A percentile compares a stretch with the other conserved stretches of the same genome.
These are phyloP conservation scores for Apocrypta bakeri DNA, from an alignment of 1,140 invertebrate genomes.

Conservation along the genomic window DNA sequence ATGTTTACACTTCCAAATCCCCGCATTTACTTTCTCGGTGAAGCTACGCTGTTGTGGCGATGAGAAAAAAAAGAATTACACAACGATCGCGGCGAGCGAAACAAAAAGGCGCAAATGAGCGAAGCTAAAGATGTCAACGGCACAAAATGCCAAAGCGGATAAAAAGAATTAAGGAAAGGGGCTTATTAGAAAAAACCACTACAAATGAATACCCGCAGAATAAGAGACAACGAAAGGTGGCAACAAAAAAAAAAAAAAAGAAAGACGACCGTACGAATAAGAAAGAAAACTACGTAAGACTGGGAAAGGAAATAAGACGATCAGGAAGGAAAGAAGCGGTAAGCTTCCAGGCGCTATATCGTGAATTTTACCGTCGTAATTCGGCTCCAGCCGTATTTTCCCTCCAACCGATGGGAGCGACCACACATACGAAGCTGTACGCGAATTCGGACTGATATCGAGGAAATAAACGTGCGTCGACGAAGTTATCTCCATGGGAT, in stretches of 20 bases:
- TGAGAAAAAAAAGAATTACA: neutral
- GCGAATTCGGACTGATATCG: too few relatives aligned
- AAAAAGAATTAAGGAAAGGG: neutral
- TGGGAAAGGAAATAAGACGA: slow-evolving; percentile 31
- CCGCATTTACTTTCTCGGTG: neutral
- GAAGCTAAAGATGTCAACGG: neutral
- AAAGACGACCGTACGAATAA: neutral
- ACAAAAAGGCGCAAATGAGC: slow-evolving; percentile 6
- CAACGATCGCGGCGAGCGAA: neutral
- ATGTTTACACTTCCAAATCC: neutral
- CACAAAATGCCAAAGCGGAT: neutral
- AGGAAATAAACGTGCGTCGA: neutral
- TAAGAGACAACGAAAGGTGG: neutral
- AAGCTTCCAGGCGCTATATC: neutral
- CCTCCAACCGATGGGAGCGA: neutral
- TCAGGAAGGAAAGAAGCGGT: neutral
- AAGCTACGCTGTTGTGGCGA: neutral
- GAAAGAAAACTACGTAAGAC: neutral
- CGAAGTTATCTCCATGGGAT: neutral
- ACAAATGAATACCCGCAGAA: slow-evolving; percentile 4
- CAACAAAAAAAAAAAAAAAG: neutral
- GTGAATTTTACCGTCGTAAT: neutral
- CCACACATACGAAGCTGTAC: too few relatives aligned
- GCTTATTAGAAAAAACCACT: slow-evolving; percentile 10
- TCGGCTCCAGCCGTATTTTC: neutral